These are phyloP conservation scores for Dendroctonus ponderosae DNA, from an alignment of 1,140 invertebrate species.

Conservation along the genomic window DNA sequence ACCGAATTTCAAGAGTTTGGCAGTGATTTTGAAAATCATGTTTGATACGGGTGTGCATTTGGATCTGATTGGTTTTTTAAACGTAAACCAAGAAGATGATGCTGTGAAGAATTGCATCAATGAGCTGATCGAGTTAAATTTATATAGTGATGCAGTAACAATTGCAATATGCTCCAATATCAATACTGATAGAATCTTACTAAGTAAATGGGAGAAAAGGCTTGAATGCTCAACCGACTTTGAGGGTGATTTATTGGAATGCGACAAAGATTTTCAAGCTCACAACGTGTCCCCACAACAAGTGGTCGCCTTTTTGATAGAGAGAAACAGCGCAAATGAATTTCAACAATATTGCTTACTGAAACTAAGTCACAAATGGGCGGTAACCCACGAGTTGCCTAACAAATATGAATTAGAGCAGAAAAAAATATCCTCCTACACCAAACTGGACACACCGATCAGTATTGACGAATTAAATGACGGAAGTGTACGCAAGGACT, in stretches of 20 bases:
- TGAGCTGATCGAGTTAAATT: slow-evolving; percentile 52
- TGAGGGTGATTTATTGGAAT: slow-evolving; percentile 57
- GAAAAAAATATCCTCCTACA: slow-evolving; percentile 55
- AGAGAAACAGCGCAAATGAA: slow-evolving; percentile 35
- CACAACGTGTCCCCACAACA: slow-evolving; percentile 55
- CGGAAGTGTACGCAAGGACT: background rate
- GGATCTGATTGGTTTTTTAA: slow-evolving; percentile 44
- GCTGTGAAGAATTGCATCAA: slow-evolving; percentile 56
- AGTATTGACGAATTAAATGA: slow-evolving; percentile 7
- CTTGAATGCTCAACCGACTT: slow-evolving; percentile 44
- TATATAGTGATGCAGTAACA: slow-evolving; percentile 58
- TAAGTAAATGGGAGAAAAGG: slow-evolving; percentile 55
- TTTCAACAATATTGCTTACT: slow-evolving; percentile 56
- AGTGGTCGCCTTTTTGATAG: slow-evolving; percentile 57
- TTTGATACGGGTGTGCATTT: slow-evolving; percentile 50
- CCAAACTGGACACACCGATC: background rate
- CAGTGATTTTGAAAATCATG: slow-evolving; percentile 56
- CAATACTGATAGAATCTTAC: slow-evolving; percentile 54
- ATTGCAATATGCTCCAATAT: slow-evolving; percentile 57
- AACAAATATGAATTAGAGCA: slow-evolving; percentile 54
- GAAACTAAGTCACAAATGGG: slow-evolving; percentile 58
- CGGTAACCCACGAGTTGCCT: slow-evolving; percentile 51
- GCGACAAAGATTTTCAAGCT: slow-evolving; percentile 58
- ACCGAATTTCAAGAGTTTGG: slow-evolving; percentile 55
- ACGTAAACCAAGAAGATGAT: slow-evolving; percentile 41